These are phyloP conservation scores for Melanotaenia trifasciata DNA, from an alignment of 2,797 vertebrate species.

Conservation along the genomic window DNA sequence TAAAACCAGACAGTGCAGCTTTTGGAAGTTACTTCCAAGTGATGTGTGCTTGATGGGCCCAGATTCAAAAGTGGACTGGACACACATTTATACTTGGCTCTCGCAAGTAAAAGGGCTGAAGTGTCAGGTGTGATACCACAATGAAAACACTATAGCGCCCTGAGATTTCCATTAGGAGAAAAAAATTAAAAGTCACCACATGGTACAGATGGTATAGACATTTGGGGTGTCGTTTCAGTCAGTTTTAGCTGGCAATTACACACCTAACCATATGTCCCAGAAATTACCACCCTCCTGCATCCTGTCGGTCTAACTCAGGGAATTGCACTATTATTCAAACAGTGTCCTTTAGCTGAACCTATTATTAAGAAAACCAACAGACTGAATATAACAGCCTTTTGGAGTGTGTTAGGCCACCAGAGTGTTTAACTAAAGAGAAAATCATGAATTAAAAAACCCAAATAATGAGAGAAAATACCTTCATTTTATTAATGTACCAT, in stretches of 20 bases:
- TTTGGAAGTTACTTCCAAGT: constrained; percentile 23
- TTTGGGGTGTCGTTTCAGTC: not conserved
- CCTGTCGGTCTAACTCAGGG: not conserved
- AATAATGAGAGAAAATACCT: not conserved
- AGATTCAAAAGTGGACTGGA: constrained; percentile 17
- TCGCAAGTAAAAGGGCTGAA: constrained; percentile 9
- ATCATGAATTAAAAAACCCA: not conserved
- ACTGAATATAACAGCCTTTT: not conserved
- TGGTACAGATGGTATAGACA: not conserved
- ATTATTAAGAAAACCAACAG: not conserved
- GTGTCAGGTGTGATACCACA: not conserved
- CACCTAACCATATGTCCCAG: not conserved
- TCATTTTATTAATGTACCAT: not conserved
- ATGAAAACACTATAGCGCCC: not conserved
- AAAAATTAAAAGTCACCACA: not conserved
- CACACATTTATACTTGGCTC: not conserved
- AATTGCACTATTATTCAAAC: not conserved
- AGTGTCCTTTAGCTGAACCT: not conserved
- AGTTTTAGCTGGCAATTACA: not conserved
- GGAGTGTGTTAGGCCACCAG: constrained; percentile 14
- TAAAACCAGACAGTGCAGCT: constrained; percentile 31
- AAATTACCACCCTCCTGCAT: not conserved
- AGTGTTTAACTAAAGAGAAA: constrained; percentile 1
- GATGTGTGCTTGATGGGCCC: constrained; percentile 8
- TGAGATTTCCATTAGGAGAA: not conserved